These are phyloP conservation scores for Holothuria leucospilota DNA, from an alignment of 53 echinoderm and acorn worm species.

Conservation along the genomic window DNA sequence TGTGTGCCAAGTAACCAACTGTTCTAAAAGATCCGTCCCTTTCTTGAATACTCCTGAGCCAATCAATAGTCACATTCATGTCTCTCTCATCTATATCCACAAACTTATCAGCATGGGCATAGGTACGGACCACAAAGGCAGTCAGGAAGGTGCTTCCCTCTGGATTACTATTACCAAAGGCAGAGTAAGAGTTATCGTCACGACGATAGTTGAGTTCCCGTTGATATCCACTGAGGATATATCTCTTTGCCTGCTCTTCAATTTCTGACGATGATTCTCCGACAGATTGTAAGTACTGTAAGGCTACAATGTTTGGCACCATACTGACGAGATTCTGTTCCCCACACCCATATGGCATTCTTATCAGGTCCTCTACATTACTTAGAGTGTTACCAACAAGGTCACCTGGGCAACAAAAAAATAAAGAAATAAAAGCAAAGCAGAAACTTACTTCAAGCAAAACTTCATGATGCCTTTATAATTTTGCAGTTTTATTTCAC, in stretches of 20 bases:
- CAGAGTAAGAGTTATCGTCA: conserved; percentile 81
- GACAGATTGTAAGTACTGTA: conserved; percentile 79
- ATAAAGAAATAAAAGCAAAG: background rate
- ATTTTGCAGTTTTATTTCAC: no score
- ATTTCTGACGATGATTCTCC: conserved; percentile 69
- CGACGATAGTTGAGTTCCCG: conserved; percentile 90
- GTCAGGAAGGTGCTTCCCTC: conserved; percentile 86
- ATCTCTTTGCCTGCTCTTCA: conserved; percentile 60
- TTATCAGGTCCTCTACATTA: conserved; percentile 81
- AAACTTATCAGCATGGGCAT: conserved; percentile 78
- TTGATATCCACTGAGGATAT: conserved; percentile 87
- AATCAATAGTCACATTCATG: conserved; percentile 76
- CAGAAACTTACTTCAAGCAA: no score
- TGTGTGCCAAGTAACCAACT: conserved; percentile 81
- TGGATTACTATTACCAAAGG: conserved; percentile 74
- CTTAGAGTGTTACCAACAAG: conserved; percentile 82
- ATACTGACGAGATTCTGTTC: conserved; percentile 91
- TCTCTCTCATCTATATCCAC: conserved; percentile 87
- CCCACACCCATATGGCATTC: conserved; percentile 86
- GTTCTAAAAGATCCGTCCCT: conserved; percentile 76
- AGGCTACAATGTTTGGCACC: conserved; percentile 83
- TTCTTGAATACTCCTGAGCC: conserved; percentile 79
- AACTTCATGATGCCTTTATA: no score
- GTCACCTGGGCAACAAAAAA: conserved; percentile 63
- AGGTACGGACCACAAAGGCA: conserved; percentile 81